These are phyloP conservation scores for Ceratotherium simum DNA, from an alignment of 2,113 vertebrate genomes.

Conservation along the genomic window DNA sequence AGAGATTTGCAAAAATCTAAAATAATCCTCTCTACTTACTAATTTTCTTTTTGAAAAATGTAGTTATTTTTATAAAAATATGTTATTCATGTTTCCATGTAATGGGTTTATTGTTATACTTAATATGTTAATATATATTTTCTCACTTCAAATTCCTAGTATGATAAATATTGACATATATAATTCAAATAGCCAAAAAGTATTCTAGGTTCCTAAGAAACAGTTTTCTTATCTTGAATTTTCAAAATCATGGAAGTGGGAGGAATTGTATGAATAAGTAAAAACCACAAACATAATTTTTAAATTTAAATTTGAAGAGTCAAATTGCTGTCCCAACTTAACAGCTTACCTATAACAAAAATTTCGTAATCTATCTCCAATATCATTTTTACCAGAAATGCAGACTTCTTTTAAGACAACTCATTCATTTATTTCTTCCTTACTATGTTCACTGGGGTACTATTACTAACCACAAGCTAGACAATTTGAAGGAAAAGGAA, in stretches of 20 bases:
- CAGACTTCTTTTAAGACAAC: constrained; percentile 34
- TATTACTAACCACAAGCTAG: constrained; percentile 35
- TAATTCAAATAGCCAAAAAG: background rate
- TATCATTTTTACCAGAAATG: background rate
- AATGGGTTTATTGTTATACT: background rate
- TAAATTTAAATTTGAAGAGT: constrained; percentile 38
- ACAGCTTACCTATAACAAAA: background rate
- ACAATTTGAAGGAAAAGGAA: background rate
- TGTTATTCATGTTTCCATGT: constrained; percentile 6
- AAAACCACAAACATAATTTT: constrained; percentile 12
- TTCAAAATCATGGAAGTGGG: background rate
- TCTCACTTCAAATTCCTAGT: background rate
- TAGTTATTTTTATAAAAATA: constrained; percentile 35
- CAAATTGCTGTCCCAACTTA: background rate
- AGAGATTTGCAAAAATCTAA: constrained; percentile 15
- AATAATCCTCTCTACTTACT: background rate
- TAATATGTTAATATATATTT: background rate
- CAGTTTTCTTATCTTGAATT: constrained; percentile 29
- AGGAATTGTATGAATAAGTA: constrained; percentile 10
- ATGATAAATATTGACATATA: background rate
- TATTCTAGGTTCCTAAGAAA: constrained; percentile 15
- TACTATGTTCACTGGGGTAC: background rate
- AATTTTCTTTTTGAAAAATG: constrained; percentile 38
- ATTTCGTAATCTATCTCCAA: background rate
- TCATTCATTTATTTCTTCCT: constrained; percentile 5